Evolutionary conservation across 2,113 vertebrate genomes (phyloP).

Genomic region (Quiscalus mexicanus): DNA sequence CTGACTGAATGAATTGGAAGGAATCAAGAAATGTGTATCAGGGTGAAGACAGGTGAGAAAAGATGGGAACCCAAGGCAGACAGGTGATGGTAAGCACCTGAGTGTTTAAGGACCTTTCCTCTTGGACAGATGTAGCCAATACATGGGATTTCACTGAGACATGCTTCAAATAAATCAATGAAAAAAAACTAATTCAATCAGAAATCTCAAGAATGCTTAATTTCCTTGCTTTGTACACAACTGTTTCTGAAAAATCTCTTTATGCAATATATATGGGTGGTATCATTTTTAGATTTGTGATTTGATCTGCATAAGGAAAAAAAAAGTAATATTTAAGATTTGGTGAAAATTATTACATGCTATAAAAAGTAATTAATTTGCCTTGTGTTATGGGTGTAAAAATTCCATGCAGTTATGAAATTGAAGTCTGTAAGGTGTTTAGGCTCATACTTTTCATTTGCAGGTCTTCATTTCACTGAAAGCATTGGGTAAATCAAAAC

Average conservation of each 20-base stretch:
- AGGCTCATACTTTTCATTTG: neutral
- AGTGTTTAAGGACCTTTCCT: neutral
- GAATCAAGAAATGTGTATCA: neutral
- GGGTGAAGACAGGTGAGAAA: neutral
- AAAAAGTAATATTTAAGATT: neutral
- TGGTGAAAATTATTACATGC: fast-evolving
- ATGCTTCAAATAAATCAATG: neutral
- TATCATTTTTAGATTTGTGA: neutral
- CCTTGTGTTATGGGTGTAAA: neutral
- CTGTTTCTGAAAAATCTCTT: neutral
- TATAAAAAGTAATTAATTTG: neutral
- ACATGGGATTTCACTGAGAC: neutral
- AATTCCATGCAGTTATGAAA: neutral
- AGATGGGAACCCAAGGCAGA: neutral
- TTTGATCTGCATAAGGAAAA: neutral
- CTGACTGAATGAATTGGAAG: neutral
- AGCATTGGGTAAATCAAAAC: neutral
- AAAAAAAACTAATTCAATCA: neutral
- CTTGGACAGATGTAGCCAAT: neutral
- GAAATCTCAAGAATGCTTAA: neutral
- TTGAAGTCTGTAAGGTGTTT: neutral
- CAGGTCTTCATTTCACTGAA: neutral
- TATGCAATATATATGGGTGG: neutral
- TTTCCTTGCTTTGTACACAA: neutral
- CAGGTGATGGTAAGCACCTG: neutral